Evolutionary conservation across 35 echinoderm and acorn worm species (phyloP).

Genomic region (Strongylocentrotus purpuratus): DNA sequence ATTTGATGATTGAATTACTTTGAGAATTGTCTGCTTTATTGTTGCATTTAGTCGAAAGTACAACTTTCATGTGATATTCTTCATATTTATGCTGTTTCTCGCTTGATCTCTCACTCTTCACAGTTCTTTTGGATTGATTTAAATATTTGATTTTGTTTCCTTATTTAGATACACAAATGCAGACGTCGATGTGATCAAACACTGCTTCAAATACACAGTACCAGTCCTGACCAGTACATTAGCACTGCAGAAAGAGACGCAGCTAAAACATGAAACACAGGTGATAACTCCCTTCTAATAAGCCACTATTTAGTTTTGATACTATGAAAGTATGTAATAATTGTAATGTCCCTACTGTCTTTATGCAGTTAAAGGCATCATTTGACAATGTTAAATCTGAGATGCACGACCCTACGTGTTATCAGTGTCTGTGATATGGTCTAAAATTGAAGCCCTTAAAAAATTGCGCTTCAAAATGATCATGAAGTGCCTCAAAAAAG

Average conservation of each 20-base stretch:
- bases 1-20: background rate
- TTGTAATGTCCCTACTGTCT: too few species aligned
- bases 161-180: conserved; percentile 64
- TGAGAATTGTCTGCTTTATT: background rate
- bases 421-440: too few species aligned
- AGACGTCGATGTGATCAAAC: conserved; percentile 86
- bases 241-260: conserved; percentile 86
- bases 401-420: too few species aligned
- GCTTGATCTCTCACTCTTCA: too few species aligned
- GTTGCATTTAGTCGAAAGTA: background rate
- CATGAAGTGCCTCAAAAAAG: too few species aligned
- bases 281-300: conserved; percentile 25
- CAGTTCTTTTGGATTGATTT: background rate
- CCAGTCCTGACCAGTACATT: conserved; percentile 93
- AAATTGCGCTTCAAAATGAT: too few species aligned
- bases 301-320: background rate
- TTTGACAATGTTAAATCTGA: too few species aligned
- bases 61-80: too few species aligned
- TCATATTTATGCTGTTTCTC: background rate
- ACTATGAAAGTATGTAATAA: too few species aligned
- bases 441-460: too few species aligned
- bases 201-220: conserved; percentile 95
- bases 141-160: conserved; percentile 16
- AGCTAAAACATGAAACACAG: conserved; percentile 98
- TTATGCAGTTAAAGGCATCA: too few species aligned